Percentiles rank a stretch among this genome's conserved stretches.
phyloP scores from a whole-genome alignment of 2,797 vertebrate species.

The Sebastes trivittatus region DNA sequence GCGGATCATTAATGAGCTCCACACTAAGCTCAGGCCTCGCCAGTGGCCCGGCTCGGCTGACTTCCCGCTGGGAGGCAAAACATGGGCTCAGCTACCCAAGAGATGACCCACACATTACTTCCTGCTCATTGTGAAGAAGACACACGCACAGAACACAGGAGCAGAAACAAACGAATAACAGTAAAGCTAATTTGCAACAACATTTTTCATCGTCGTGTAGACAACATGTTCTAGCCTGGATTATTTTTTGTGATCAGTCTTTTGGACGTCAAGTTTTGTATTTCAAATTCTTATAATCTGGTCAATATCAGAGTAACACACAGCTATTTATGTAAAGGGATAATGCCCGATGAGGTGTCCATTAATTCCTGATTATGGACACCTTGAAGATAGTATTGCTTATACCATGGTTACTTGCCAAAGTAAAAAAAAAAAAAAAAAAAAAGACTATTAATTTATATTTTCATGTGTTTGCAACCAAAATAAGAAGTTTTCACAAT shows the following conservation, averaged over 20 bases:
- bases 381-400: too few relatives aligned
- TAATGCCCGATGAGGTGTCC: too few relatives aligned
- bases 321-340: neutral
- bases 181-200: neutral
- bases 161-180: neutral
- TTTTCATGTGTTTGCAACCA: too few relatives aligned
- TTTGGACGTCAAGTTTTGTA: neutral
- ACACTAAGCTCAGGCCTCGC: conserved; percentile 38
- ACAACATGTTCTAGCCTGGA: neutral
- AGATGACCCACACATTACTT: conserved; percentile 50
- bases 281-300: neutral
- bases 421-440: too few relatives aligned
- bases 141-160: neutral
- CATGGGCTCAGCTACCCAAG: conserved; percentile 42
- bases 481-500: too few relatives aligned
- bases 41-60: conserved; percentile 47
- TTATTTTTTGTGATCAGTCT: too few relatives aligned
- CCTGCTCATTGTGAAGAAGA: conserved; percentile 19
- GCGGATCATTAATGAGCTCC: conserved; percentile 68
- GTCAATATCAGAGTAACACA: neutral
- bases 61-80: conserved; percentile 65
- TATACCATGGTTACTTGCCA: too few relatives aligned
- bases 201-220: neutral
- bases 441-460: too few relatives aligned
- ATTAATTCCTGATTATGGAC: too few relatives aligned